These are phyloP conservation scores for Psittacula echo DNA, from an alignment of 2,797 vertebrate genomes.

Conservation along the genomic window DNA sequence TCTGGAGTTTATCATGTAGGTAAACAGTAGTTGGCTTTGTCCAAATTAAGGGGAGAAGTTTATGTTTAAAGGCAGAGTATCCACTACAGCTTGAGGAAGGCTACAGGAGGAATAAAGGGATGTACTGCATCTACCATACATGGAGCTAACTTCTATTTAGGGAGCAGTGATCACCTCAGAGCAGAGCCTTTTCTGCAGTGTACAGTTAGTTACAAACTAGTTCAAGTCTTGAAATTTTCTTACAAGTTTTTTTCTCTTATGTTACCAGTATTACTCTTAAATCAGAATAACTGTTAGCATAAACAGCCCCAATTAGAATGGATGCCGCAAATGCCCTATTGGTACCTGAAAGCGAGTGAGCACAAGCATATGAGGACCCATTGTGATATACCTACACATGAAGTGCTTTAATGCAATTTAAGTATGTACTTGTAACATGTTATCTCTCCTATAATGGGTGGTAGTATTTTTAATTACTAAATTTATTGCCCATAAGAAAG, in stretches of 20 bases:
- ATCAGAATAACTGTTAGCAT: not conserved
- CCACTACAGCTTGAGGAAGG: not conserved
- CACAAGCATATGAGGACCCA: not conserved
- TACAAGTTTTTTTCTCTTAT: not conserved
- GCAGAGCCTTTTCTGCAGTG: not conserved
- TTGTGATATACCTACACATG: not conserved
- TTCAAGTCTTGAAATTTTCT: not conserved
- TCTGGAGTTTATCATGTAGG: not conserved
- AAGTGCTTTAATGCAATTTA: not conserved
- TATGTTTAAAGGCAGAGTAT: not conserved
- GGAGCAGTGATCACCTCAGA: not conserved
- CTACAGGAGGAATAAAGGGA: not conserved
- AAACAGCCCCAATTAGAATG: not conserved
- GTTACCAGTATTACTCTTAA: not conserved
- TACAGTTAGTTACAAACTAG: not conserved
- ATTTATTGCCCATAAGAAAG: not conserved
- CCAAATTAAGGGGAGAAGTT: not conserved
- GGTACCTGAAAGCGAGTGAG: not conserved
- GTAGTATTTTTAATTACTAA: not conserved
- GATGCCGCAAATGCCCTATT: not conserved
- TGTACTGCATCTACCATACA: too few relatives aligned
- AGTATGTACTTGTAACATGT: not conserved
- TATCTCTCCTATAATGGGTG: not conserved
- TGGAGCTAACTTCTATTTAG: not conserved
- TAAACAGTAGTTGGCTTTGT: not conserved